These are phyloP conservation scores for Leptothorax acervorum DNA, from an alignment of 2,888 invertebrate genomes.

Conservation along the genomic window DNA sequence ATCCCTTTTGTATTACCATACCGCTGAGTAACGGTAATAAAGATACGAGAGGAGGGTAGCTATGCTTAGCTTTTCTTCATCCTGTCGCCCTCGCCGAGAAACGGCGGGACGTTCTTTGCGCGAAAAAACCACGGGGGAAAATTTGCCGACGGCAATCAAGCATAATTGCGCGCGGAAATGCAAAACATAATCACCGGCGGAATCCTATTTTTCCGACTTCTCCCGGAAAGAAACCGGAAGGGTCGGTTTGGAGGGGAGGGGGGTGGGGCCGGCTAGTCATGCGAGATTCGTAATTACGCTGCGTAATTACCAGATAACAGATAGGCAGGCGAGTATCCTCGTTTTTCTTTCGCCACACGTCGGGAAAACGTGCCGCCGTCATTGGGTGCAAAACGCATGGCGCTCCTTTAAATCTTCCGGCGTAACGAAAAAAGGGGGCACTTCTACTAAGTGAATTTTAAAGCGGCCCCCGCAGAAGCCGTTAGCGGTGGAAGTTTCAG, in stretches of 20 bases:
- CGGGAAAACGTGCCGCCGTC: constrained; percentile 47
- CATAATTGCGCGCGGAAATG: constrained; percentile 49
- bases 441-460: constrained; percentile 42
- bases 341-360: constrained; percentile 50
- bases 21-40: constrained; percentile 30
- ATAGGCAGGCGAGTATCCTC: constrained; percentile 50
- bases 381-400: constrained; percentile 44
- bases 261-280: constrained; percentile 4
- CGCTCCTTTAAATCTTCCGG: constrained; percentile 41
- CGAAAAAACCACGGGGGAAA: constrained; percentile 6
- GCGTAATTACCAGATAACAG: constrained; percentile 74
- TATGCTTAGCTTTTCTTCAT: constrained; percentile 24
- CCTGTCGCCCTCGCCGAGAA: not conserved
- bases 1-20: constrained; percentile 23
- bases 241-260: not conserved
- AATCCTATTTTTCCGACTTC: constrained; percentile 65
- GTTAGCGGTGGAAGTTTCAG: constrained; percentile 14
- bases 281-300: constrained; percentile 72
- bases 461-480: constrained; percentile 8
- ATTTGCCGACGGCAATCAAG: constrained; percentile 52
- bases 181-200: constrained; percentile 64
- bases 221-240: not conserved
- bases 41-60: not conserved
- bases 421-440: constrained; percentile 14
- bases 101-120: not conserved